Percentiles rank a stretch among this genome's conserved stretches.
Evolutionary conservation across 2,888 invertebrate genomes (phyloP).

Genomic region (Ctenicera cuprea): DNA sequence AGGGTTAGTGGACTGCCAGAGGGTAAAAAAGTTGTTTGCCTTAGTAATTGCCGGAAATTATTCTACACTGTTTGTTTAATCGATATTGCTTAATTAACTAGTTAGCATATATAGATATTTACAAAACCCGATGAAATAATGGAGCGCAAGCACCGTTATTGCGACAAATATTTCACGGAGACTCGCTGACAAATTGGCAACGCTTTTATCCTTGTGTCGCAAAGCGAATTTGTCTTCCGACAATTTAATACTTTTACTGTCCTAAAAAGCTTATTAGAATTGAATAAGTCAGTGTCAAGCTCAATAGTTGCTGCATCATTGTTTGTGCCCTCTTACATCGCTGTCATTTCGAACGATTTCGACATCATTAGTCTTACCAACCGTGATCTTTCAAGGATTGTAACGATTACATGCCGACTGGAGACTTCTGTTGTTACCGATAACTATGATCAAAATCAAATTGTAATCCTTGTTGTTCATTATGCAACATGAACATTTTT

Average conservation of each 20-base stretch:
- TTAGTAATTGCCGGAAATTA: constrained; percentile 70
- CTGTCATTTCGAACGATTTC: constrained; percentile 22
- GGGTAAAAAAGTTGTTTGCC: constrained; percentile 64
- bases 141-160: constrained; percentile 31
- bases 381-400: constrained; percentile 31
- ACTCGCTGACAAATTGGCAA: constrained; percentile 11
- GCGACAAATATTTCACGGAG: constrained; percentile 24
- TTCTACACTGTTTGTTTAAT: constrained; percentile 67
- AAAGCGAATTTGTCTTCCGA: constrained; percentile 15
- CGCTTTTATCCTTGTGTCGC: constrained; percentile 8
- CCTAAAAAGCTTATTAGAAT: constrained; percentile 66
- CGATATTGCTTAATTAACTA: constrained; percentile 64
- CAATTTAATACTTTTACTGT: constrained; percentile 18
- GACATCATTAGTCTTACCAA: constrained; percentile 17
- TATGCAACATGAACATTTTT: constrained; percentile 12
- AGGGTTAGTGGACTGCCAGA: constrained; percentile 41
- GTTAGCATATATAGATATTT: constrained; percentile 47
- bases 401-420: constrained; percentile 14
- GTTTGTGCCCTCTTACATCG: constrained; percentile 13
- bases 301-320: constrained; percentile 25
- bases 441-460: neutral
- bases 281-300: constrained; percentile 53
- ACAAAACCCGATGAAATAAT: constrained; percentile 42
- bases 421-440: constrained; percentile 28
- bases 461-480: neutral